A percentile compares a stretch with the other conserved stretches of the same genome.
These are phyloP conservation scores for Papilio gigon DNA, from an alignment of 2,888 invertebrate genomes.

Conservation along the genomic window DNA sequence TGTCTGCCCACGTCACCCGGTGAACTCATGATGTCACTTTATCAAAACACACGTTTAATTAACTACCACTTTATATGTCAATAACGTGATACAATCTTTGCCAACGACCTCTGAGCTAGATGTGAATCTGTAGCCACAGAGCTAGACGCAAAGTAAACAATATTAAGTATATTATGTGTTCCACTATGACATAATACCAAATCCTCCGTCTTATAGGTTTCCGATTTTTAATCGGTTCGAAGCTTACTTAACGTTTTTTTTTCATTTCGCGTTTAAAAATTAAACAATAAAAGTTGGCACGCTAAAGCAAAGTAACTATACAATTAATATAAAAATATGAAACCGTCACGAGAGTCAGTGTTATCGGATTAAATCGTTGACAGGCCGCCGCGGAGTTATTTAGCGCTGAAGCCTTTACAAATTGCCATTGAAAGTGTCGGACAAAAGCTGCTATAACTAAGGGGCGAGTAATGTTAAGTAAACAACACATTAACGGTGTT, in stretches of 20 bases:
- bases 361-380: constrained; percentile 63
- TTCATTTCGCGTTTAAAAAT: background rate
- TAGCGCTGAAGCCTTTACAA: constrained; percentile 54
- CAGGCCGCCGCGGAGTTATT: constrained; percentile 50
- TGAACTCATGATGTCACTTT: constrained; percentile 69
- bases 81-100: constrained; percentile 33
- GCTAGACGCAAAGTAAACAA: background rate
- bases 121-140: background rate
- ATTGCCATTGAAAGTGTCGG: constrained; percentile 56
- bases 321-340: constrained; percentile 22
- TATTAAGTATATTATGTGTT: background rate
- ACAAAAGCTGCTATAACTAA: constrained; percentile 67
- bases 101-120: constrained; percentile 21
- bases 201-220: too few species aligned
- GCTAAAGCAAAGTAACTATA: background rate
- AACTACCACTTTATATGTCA: constrained; percentile 50
- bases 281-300: background rate
- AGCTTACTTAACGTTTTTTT: too few species aligned
- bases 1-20: constrained; percentile 69
- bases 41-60: constrained; percentile 58
- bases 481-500: constrained; percentile 70
- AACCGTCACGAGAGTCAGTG: constrained; percentile 46
- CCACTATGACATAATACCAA: too few species aligned
- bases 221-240: too few species aligned
- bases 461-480: constrained; percentile 68